Percentiles rank a stretch among this genome's conserved stretches.
Conservation (phyloP, 2,113 vertebrate genomes). For the Epinephelus lanceolatus region DNA sequence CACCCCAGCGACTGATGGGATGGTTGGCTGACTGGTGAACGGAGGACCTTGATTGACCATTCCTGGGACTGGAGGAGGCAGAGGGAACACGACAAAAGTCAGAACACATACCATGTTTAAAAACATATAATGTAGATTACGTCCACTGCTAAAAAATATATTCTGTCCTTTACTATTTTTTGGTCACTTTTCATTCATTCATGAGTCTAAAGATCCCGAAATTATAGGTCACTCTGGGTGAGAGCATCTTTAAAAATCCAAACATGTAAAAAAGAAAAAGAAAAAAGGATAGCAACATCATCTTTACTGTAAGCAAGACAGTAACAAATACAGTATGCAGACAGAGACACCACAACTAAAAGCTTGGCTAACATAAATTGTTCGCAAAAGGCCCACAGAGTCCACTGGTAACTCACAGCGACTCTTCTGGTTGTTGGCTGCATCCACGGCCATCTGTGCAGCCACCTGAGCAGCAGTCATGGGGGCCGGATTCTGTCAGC, state of each 20-base stretch:
- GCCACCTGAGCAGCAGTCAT: conserved; percentile 87
- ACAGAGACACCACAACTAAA: conserved; percentile 6
- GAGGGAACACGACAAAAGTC: no score
- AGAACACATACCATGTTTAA: not conserved
- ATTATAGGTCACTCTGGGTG: not conserved
- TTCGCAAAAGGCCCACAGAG: conserved; percentile 25
- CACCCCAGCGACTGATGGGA: conserved; percentile 66
- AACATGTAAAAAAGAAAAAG: not conserved
- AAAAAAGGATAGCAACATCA: no score
- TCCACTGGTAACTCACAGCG: conserved; percentile 86
- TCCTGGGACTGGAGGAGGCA: conserved; percentile 64
- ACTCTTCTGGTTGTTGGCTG: conserved; percentile 89
- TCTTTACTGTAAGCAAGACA: conserved; percentile 5
- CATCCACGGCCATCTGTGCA: conserved; percentile 89
- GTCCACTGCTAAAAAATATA: not conserved
- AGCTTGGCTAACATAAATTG: conserved; percentile 28
- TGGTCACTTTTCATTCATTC: not conserved
- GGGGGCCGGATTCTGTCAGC: conserved; percentile 69
- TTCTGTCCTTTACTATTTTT: not conserved
- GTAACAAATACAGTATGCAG: conserved; percentile 8
- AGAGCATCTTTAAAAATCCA: not conserved
- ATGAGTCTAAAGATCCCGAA: not conserved
- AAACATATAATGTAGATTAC: not conserved
- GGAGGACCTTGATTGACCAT: conserved; percentile 76
- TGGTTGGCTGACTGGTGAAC: conserved; percentile 82